Base-by-base conservation (phyloP, 2,113 vertebrate species). In the Campylomormyrus tamandua region DNA sequence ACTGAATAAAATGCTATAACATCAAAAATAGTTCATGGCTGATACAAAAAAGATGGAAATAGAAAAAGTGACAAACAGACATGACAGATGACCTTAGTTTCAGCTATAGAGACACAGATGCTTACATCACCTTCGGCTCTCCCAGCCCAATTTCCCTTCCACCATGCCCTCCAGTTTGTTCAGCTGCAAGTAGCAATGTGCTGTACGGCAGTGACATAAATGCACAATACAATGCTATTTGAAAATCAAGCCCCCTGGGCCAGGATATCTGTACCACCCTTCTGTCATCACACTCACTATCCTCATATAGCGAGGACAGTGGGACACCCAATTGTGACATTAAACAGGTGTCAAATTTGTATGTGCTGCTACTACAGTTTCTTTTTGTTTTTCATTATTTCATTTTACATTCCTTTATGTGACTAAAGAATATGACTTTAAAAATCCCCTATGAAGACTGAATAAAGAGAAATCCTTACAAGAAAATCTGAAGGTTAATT, bases 291-390 rank as follows among this genome's bases (percentile, higher is more conserved):
- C 13, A 35, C 70, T 77, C 35, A 80, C 90, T 91, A 92, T 91
- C 92, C 91, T 90, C 92, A 88, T 89, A 90, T 93, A 89, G 93
- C 94, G 95, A 93, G 94, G 94, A 95, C 94, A 94, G 93, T 93
- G 95, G 92, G 89, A 90, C 92, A 91, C 91, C 93, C 91, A 91
- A 94, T 95, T 94, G 96, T 96, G 96, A 97, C 96, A 97, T 96
- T 94, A 96, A 97, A 96, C 95, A 96, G 94, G 94, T 90, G 94
- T 95, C 94, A 94, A 94, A 95, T 95, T 93, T 95, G 93, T 93
- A 92, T 87, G 92, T 94, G 93, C 90, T 92, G 93, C 93, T 93
- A 93, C 94, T 87, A 52, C 92, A 90, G 92, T 94, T 92, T 84
- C 91, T 91, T 93, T 90, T 95, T 95, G 94, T 94, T 96, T 95